These are phyloP conservation scores for Benitochromis conjunctus DNA, from an alignment of 2,113 vertebrate genomes.

Conservation along the genomic window DNA sequence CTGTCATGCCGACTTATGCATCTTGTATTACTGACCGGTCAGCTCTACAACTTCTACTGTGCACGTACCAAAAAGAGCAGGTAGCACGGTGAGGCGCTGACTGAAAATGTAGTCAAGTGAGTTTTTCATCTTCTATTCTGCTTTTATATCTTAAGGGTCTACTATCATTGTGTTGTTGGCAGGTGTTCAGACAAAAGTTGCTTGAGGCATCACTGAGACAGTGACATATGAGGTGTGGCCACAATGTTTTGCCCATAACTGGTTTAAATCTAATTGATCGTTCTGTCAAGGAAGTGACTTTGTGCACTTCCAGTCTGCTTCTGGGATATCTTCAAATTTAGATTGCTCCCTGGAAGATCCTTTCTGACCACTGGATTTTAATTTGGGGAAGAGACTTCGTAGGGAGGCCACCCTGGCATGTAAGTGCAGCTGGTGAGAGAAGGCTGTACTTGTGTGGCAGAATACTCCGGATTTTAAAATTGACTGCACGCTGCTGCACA, in stretches of 20 bases:
- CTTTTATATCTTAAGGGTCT: not conserved
- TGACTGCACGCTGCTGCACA: not conserved
- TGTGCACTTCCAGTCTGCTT: not conserved
- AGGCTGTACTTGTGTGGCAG: not conserved
- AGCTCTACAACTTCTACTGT: not conserved
- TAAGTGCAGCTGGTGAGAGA: not conserved
- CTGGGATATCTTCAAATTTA: not conserved
- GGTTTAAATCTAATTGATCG: not conserved
- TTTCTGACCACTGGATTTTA: not conserved
- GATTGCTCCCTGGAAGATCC: not conserved
- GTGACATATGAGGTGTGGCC: not conserved
- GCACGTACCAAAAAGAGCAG: not conserved
- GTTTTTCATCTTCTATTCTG: not conserved
- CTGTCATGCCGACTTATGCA: slow-evolving; percentile 21
- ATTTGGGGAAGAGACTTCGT: not conserved
- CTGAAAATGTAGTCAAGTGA: not conserved
- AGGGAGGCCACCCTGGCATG: not conserved
- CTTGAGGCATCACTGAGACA: not conserved
- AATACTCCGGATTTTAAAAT: not conserved
- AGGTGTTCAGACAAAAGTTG: not conserved
- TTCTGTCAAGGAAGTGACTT: not conserved
- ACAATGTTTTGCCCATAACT: not conserved
- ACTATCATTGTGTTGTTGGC: not conserved
- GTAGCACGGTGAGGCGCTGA: not conserved
- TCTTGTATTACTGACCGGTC: not conserved